A percentile compares a stretch with the other conserved stretches of the same genome.
Evolutionary conservation across 2,113 vertebrate species (phyloP).

Genomic region (Neomonachus schauinslandi): DNA sequence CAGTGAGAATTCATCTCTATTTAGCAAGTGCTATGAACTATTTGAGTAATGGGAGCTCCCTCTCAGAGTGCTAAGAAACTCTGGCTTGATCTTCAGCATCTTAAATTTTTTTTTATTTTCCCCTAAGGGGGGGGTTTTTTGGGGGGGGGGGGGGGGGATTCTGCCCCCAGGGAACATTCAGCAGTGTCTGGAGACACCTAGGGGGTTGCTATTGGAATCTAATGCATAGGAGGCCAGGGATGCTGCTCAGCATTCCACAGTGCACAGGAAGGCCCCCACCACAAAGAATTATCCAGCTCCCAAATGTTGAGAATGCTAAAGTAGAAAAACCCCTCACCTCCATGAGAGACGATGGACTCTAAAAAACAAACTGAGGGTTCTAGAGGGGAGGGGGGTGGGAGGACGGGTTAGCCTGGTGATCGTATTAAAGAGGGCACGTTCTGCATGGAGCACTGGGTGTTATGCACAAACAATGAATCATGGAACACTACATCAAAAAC

Average conservation of each 20-base stretch:
- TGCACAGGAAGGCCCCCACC: no score
- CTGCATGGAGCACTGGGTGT: no score
- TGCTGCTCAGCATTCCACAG: accelerated
- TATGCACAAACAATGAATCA: no score
- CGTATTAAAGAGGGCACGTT: no score
- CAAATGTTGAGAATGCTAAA: neutral
- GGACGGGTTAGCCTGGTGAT: no score
- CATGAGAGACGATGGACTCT: no score
- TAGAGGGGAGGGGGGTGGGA: no score
- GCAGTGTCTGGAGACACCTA: neutral
- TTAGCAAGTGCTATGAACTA: neutral
- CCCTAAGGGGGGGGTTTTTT: neutral
- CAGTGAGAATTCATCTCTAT: conserved; percentile 24
- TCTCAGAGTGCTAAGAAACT: neutral
- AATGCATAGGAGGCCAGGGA: neutral
- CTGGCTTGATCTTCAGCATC: neutral
- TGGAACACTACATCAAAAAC: no score
- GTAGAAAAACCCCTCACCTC: neutral
- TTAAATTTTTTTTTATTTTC: conserved; percentile 37
- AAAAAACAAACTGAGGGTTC: no score
- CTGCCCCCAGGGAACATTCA: neutral
- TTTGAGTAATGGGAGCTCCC: neutral
- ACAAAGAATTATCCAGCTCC: neutral
- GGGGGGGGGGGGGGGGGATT: accelerated
- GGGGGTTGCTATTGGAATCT: accelerated